phyloP scores from a whole-genome alignment of 2,888 invertebrate genomes.

The Perdita meconis region DNA sequence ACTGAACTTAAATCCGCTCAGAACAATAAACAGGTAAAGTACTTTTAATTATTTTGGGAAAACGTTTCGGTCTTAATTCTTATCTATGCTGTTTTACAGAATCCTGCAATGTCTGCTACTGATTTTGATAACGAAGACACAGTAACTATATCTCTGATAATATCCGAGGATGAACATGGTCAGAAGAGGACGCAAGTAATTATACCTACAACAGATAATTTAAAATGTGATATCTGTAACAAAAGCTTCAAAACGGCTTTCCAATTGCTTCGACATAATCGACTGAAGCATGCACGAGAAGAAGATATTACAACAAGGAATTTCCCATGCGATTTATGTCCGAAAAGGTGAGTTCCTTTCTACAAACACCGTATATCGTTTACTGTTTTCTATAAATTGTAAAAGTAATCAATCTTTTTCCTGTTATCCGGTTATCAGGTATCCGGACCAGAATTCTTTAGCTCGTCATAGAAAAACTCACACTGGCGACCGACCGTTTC shows the following conservation, averaged over 20 bases:
- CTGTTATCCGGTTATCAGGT: conserved; percentile 65
- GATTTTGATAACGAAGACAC: conserved; percentile 82
- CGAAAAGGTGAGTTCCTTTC: conserved; percentile 76
- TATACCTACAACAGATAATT: conserved; percentile 82
- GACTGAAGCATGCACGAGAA: conserved; percentile 82
- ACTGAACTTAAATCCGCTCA: conserved; percentile 65
- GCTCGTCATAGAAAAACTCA: conserved; percentile 82
- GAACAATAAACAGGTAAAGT: conserved; percentile 69
- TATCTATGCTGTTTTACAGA: conserved; percentile 58
- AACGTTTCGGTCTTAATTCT: not conserved
- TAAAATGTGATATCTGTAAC: conserved; percentile 85
- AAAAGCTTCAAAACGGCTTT: conserved; percentile 84
- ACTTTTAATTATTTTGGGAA: not conserved
- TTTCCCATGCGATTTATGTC: conserved; percentile 83
- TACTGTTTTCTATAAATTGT: not conserved
- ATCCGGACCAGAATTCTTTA: conserved; percentile 82
- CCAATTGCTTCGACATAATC: conserved; percentile 82
- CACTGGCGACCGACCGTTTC: conserved; percentile 81
- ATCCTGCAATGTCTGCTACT: conserved; percentile 61
- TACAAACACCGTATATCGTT: not conserved
- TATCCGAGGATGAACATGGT: conserved; percentile 84
- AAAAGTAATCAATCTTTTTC: conserved; percentile 1
- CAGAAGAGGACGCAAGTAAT: conserved; percentile 84
- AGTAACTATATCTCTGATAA: conserved; percentile 83
- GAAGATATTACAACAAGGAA: conserved; percentile 83